Base-by-base conservation (phyloP, 2,113 vertebrate species). In the Tychaedon coryphoeus region DNA sequence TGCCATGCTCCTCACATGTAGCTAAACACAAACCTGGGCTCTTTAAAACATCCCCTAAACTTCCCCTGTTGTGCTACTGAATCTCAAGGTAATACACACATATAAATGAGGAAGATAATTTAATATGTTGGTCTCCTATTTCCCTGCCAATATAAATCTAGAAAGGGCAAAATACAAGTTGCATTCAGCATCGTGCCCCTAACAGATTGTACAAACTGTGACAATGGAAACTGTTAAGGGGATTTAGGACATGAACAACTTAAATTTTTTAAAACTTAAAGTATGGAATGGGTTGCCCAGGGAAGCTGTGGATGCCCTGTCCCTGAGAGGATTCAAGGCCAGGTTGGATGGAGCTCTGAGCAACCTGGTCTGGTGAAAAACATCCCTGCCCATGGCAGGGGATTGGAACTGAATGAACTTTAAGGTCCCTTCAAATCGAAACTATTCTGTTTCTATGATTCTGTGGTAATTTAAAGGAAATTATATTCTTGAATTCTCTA, bases 391-490 rank as follows among this genome's bases (percentile, higher is more conserved):
- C 29, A 40, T 12, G 9, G 24, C 29, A 81, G 19, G 25, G 24
- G 16, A 9, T 1, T 61, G 61, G 47, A 75, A 47, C 10, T 34
- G 56, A 14, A 16, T 13, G 20, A 75, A 42, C 25, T 54, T 48
- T 48, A 76, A 83, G 12, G 18, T 36, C 12, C 10, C 14, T 69
- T 69, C 1, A 0, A 75, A 34, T 8, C 12, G 20, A 40, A 34
- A 40, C 18, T 7, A 34, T 48, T 36, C 54, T 22, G 14, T 31
- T 75, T 40, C 54, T 61, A 20, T 15, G 23, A 53, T 58, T 66
- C n/a, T 38, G 25, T 53, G 29, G 48, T 48, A 92, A 87, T 87
- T 88, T 56, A 67, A 83, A 85, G 40, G 40, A 82, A 93, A 75
- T 42, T 2, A 56, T 50, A 84, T 19, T 71, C 34, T 22, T 61